These are phyloP conservation scores for Australoheros facetus DNA, from an alignment of 2,797 vertebrate genomes.

Conservation along the genomic window DNA sequence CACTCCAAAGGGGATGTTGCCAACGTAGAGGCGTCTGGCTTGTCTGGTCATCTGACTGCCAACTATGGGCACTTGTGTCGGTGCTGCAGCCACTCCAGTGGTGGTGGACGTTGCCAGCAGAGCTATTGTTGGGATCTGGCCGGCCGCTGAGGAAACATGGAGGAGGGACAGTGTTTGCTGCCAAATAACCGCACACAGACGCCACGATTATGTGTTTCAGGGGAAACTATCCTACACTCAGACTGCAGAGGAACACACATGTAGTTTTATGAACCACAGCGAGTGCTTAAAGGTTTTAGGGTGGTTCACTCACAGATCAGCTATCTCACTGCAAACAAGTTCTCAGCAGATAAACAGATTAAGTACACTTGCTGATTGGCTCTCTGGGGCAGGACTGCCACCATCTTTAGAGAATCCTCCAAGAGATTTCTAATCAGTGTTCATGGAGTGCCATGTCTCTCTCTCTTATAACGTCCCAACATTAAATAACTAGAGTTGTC, in stretches of 20 bases:
- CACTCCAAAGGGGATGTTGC: constrained; percentile 83
- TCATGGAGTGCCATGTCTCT: background rate
- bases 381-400: rapidly evolving
- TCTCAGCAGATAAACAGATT: too few relatives aligned
- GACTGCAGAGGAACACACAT: background rate
- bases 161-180: constrained; percentile 1
- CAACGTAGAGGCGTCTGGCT: constrained; percentile 81
- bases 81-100: constrained; percentile 68
- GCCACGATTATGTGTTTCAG: background rate
- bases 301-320: background rate
- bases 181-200: background rate
- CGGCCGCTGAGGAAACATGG: constrained; percentile 67
- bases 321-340: too few relatives aligned
- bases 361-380: background rate
- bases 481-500: background rate
- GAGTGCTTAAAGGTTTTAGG: background rate
- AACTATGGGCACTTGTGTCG: constrained; percentile 76
- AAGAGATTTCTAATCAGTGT: too few relatives aligned
- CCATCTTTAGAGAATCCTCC: too few relatives aligned
- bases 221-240: background rate
- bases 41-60: constrained; percentile 84
- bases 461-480: background rate
- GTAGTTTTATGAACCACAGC: background rate
- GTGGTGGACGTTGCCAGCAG: constrained; percentile 73
- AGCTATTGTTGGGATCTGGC: constrained; percentile 81